Evolutionary conservation across 2,888 invertebrate species (phyloP), one percentile per base, ranked within the genome.

Genomic region (Clunio marinus): DNA sequence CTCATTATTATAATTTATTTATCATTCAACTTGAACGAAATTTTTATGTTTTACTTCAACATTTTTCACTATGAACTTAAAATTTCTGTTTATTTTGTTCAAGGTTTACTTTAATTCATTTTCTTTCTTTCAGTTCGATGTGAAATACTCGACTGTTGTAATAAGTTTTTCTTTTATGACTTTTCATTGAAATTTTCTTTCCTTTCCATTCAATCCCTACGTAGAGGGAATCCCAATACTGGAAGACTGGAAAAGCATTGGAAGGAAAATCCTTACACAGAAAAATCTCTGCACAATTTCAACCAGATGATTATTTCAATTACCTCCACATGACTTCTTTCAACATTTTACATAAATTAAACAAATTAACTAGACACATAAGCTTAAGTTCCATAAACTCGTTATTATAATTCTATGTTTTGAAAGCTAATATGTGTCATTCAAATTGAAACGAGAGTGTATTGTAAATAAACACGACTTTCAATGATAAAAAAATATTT

Each of bases 31-130:
- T 15, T n/a, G 32, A 41, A 41, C n/a, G 10, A 41, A 41, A 41
- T 41, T 41, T 41, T 41, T 15, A 41, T n/a, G 41, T 41, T 41
- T 41, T n/a, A n/a, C n/a, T n/a, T n/a, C n/a, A n/a, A n/a, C n/a
- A n/a, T n/a, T n/a, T n/a, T n/a, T n/a, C n/a, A n/a, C n/a, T n/a
- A n/a, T n/a, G n/a, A n/a, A n/a, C n/a, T n/a, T n/a, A n/a, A n/a
- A n/a, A n/a, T n/a, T n/a, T n/a, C n/a, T 35, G 5, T 1, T n/a
- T 35, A 1, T 35, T n/a, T 35, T 35, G 2, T 35, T 35, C 35
- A 35, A 35, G 35, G 35, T 35, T 35, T 35, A 35, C n/a, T 35
- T 35, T 2, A 35, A 2, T 13, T 35, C n/a, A n/a, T n/a, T n/a
- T n/a, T n/a, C n/a, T n/a, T n/a, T n/a, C n/a, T n/a, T n/a, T n/a